Percentiles rank a stretch among this genome's conserved stretches.
phyloP scores from a whole-genome alignment of 2,797 vertebrate species.

The Sebastes diploproa region DNA sequence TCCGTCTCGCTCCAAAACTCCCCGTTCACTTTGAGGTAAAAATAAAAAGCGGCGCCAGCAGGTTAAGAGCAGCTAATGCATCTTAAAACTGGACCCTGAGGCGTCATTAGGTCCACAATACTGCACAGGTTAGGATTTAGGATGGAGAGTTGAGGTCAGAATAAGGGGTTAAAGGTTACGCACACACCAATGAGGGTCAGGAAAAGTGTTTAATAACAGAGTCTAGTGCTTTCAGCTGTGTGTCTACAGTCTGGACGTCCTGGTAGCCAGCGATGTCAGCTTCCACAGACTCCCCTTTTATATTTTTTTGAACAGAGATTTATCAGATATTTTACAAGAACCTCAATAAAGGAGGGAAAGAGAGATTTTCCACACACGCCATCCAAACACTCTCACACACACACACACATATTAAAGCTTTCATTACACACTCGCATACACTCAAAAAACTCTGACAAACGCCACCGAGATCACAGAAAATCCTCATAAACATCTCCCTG shows the following conservation, averaged over 20 bases:
- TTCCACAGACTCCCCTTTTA: conserved; percentile 82
- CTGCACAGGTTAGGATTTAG: neutral
- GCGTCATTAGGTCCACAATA: neutral
- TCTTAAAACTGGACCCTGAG: neutral
- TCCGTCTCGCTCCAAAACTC: neutral
- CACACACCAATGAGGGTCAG: neutral
- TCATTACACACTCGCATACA: neutral
- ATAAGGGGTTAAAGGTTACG: conserved; percentile 22
- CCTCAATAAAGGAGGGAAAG: conserved; percentile 83
- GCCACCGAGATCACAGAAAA: conserved; percentile 27
- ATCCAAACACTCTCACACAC: conserved; percentile 80
- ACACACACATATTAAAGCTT: conserved; percentile 25
- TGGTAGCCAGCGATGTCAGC: conserved; percentile 9
- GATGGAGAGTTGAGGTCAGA: neutral
- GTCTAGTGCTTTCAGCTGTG: neutral
- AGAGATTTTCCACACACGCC: conserved; percentile 83
- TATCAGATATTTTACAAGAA: conserved; percentile 89
- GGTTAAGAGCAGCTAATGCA: neutral
- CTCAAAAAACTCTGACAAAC: conserved; percentile 17
- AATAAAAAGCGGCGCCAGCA: neutral
- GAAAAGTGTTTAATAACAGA: neutral
- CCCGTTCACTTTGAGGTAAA: neutral
- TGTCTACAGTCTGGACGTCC: neutral
- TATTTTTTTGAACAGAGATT: conserved; percentile 83
- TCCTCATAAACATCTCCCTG: conserved; percentile 36